These are phyloP conservation scores for Drosophila mimica DNA, from an alignment of 2,888 invertebrate species.

Conservation along the genomic window DNA sequence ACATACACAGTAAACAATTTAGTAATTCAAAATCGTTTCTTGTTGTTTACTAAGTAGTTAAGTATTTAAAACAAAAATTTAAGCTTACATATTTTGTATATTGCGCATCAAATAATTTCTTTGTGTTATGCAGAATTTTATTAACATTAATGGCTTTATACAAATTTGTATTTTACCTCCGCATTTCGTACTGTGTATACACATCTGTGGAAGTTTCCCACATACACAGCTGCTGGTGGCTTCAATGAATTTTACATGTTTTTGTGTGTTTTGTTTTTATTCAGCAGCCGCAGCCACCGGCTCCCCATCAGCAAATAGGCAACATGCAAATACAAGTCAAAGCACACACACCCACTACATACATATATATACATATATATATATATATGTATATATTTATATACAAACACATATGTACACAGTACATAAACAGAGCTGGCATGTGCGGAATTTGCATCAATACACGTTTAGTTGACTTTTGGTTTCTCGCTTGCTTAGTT, in stretches of 20 bases:
- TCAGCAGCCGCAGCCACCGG: conserved; percentile 33
- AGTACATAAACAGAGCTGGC: background rate
- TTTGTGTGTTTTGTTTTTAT: conserved; percentile 62
- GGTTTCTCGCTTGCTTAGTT: conserved; percentile 44
- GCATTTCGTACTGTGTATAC: conserved; percentile 6
- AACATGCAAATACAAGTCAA: conserved; percentile 59
- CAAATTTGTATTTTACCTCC: background rate
- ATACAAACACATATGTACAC: background rate
- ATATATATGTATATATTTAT: background rate
- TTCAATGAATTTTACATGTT: conserved; percentile 73
- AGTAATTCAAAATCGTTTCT: background rate
- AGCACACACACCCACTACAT: conserved; percentile 19
- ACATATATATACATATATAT: background rate
- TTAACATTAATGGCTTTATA: background rate
- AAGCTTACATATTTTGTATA: background rate
- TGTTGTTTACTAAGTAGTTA: background rate
- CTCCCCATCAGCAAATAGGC: conserved; percentile 27
- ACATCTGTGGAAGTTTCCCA: background rate
- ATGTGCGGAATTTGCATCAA: conserved; percentile 43
- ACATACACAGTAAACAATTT: conserved; percentile 11
- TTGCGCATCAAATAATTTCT: background rate
- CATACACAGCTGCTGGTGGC: conserved; percentile 38
- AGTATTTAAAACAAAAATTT: background rate
- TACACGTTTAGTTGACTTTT: conserved; percentile 68
- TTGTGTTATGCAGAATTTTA: background rate